Evolutionary conservation across 2,113 vertebrate genomes (phyloP).

Genomic region (Micromys minutus): DNA sequence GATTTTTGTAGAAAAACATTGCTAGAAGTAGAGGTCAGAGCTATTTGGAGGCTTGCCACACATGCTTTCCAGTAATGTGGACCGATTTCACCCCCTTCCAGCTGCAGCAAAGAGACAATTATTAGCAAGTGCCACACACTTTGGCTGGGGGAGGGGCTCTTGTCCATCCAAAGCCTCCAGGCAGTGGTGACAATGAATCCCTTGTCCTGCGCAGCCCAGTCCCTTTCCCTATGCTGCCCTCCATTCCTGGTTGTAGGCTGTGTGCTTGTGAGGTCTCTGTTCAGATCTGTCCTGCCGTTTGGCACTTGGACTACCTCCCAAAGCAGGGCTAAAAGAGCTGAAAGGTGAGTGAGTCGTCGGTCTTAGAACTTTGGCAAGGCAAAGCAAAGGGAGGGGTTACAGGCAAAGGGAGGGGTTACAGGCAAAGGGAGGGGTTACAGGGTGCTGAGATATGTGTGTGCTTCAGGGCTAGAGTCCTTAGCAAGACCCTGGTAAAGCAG

Average conservation of each 20-base stretch:
- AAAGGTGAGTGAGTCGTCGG: not conserved
- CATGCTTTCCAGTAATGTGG: conserved; percentile 67
- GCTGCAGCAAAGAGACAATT: conserved; percentile 57
- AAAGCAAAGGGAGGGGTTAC: not conserved
- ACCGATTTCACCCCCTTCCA: not conserved
- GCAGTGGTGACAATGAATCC: conserved; percentile 36
- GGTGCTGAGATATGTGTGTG: not conserved
- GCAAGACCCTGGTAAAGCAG: not conserved
- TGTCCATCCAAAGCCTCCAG: not conserved
- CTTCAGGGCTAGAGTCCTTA: not conserved
- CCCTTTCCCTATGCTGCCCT: not conserved
- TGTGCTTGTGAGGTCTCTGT: not conserved
- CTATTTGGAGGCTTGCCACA: not conserved
- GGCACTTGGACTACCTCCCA: not conserved
- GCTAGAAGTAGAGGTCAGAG: conserved; percentile 57
- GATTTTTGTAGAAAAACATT: conserved; percentile 44
- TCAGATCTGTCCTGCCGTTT: not conserved
- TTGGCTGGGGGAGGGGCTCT: not conserved
- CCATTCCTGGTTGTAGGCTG: conserved; percentile 8
- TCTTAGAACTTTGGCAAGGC: not conserved
- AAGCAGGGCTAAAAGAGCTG: not conserved
- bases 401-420: rapidly evolving
- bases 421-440: too few species aligned
- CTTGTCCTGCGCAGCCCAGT: conserved; percentile 50
- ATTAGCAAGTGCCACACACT: conserved; percentile 11